Evolutionary conservation across 1,140 invertebrate species (phyloP), one percentile per base, ranked within the genome.

Genomic region (Helicorthomorpha holstii): DNA sequence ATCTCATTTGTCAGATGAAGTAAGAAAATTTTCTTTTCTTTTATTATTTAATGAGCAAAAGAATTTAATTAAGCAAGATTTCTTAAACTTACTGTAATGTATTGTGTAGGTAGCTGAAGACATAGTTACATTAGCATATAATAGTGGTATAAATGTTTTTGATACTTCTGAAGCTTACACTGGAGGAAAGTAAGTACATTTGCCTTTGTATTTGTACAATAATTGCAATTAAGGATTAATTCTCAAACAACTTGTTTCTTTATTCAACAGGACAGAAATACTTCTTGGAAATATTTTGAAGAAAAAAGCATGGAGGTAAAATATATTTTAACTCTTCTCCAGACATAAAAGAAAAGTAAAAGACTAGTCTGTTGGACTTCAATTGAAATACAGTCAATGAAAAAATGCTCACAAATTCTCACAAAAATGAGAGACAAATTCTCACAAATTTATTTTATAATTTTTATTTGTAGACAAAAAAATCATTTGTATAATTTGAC

Each of bases 141-240:
- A 95, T 64, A 87, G 85, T 63, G 92, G 92, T 19, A 92, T 97
- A 62, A 96, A 96, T 66, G 73, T 94, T 48, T 96, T 97, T 68
- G 92, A 97, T 67, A 75, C 95, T 45, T 90, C 88, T 3, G 92
- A 97, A 68, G 87, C 89, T 1, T 91, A 95, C 71, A 89, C 86
- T 59, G 82, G 82, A 60, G 83, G 85, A 51, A 69, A 69, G 69
- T 70, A 65, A 61, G 43, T 52, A 12, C 23, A n/a, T n/a, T n/a
- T n/a, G n/a, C n/a, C n/a, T n/a, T n/a, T n/a, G n/a, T n/a, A n/a
- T n/a, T n/a, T n/a, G n/a, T n/a, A n/a, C n/a, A n/a, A n/a, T n/a
- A n/a, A n/a, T n/a, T n/a, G n/a, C n/a, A n/a, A n/a, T n/a, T n/a
- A n/a, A n/a, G n/a, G n/a, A n/a, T n/a, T n/a, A n/a, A n/a, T n/a